Percentiles rank a stretch among this genome's conserved stretches.
Conservation (phyloP, 1,140 invertebrate species). For the Ridgeia piscesae region DNA sequence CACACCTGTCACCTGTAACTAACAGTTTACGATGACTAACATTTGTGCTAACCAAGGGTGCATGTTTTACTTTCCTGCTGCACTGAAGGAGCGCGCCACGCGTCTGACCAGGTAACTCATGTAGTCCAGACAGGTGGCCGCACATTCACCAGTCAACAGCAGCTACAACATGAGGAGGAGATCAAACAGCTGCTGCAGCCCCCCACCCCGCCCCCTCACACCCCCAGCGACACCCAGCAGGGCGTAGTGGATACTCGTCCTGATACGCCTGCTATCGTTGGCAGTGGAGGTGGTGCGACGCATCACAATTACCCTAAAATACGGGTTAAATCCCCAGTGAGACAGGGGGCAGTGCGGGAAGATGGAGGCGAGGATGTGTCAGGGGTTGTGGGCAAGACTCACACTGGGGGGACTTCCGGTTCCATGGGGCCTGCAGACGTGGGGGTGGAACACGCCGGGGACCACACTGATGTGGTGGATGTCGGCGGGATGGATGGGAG, state of each 20-base stretch:
- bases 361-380: not conserved
- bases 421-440: not conserved
- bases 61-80: not conserved
- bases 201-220: not conserved
- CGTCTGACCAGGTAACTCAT: not conserved
- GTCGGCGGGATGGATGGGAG: not conserved
- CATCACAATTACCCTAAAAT: not conserved
- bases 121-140: too few species aligned
- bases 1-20: too few species aligned
- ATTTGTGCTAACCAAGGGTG: not conserved
- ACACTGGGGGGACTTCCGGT: not conserved
- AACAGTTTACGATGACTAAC: not conserved
- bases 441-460: not conserved
- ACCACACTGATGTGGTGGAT: not conserved
- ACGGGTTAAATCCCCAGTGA: not conserved
- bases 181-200: not conserved
- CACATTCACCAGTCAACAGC: not conserved
- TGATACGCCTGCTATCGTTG: not conserved
- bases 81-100: not conserved
- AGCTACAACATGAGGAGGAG: not conserved
- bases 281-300: not conserved
- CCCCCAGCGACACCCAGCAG: not conserved
- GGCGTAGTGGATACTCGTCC: not conserved
- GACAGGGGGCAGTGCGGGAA: not conserved
- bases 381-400: not conserved